Evolutionary conservation across 2,797 vertebrate species (phyloP), one percentile per base, ranked within the genome.

Genomic region (Lacerta bilineata): DNA sequence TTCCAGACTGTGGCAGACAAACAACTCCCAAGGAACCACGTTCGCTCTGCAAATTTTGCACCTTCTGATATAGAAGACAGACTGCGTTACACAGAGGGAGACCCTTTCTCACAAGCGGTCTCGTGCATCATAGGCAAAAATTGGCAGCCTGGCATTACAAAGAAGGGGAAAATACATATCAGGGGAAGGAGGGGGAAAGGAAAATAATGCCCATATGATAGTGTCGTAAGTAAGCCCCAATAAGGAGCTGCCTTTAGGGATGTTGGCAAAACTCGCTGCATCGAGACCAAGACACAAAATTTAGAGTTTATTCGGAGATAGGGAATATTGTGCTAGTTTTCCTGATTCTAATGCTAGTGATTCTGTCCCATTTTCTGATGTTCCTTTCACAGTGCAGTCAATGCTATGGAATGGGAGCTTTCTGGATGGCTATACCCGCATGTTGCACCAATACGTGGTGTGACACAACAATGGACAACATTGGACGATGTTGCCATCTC

Each of bases 1-100:
- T 91, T 95, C 91, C 81, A 87, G 92, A 43, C 46, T 43, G 86
- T 74, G 69, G 27, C 83, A 90, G 85, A 93, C 88, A 95, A 93
- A 71, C 68, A 85, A 23, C 80, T 92, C 93, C 79, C 80, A 90
- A 83, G 86, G 85, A 93, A 94, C 80, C 29, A 93, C 36, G 83
- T 41, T 94, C 75, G 61, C 68, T 85, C 13, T 87, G 85, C 84
- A 83, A 36, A 86, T 64, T 94, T 36, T 86, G 77, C 68, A 39
- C 89, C 77, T 91, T 91, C 80, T n/a, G 68, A 93, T 94, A 90
- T 78, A 89, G 92, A 91, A 91, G 55, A 79, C 41, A 4, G 17
- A 81, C 55, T 80, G 39, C 25, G 3, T 82, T 82, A 80, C 85
- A 92, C 85, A 88, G 74, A 91, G 93, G 79, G 20, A 87, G 55